Evolutionary conservation across 2,888 invertebrate species (phyloP).

Genomic region (Ophioninae sp.): DNA sequence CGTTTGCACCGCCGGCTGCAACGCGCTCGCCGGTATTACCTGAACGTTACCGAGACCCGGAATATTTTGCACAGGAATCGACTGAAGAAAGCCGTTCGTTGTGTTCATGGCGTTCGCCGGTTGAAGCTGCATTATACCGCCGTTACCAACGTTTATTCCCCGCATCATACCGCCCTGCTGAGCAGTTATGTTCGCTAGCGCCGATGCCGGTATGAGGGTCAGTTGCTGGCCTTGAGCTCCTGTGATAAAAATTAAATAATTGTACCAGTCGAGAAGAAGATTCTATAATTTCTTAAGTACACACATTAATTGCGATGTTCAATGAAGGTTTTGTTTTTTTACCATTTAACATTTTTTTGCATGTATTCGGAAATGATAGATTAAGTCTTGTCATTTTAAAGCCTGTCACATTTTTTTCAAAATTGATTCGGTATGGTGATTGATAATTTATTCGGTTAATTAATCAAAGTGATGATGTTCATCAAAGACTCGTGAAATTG

Average conservation of each 20-base stretch:
- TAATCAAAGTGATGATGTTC: background rate
- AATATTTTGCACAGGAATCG: slow-evolving; percentile 89
- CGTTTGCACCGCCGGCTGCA: slow-evolving; percentile 81
- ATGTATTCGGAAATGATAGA: too few species aligned
- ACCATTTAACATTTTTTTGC: background rate
- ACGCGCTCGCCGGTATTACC: slow-evolving; percentile 87
- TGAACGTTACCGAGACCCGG: slow-evolving; percentile 92
- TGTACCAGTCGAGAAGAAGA: background rate
- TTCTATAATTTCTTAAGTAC: background rate
- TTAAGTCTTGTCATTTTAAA: too few species aligned
- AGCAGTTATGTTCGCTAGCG: slow-evolving; percentile 80
- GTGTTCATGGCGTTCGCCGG: slow-evolving; percentile 81
- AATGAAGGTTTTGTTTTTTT: background rate
- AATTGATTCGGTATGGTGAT: too few species aligned
- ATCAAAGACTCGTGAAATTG: background rate
- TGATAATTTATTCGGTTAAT: too few species aligned
- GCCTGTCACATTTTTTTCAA: too few species aligned
- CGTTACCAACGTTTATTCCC: slow-evolving; percentile 75
- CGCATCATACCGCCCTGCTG: slow-evolving; percentile 78
- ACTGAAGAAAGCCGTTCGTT: slow-evolving; percentile 82
- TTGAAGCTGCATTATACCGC: slow-evolving; percentile 82
- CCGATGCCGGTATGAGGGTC: slow-evolving; percentile 90
- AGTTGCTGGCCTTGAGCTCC: slow-evolving; percentile 91
- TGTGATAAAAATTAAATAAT: slow-evolving; percentile 50
- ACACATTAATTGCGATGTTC: background rate